Base-by-base conservation (phyloP, 2,113 vertebrate genomes). In the Microcebus murinus region DNA sequence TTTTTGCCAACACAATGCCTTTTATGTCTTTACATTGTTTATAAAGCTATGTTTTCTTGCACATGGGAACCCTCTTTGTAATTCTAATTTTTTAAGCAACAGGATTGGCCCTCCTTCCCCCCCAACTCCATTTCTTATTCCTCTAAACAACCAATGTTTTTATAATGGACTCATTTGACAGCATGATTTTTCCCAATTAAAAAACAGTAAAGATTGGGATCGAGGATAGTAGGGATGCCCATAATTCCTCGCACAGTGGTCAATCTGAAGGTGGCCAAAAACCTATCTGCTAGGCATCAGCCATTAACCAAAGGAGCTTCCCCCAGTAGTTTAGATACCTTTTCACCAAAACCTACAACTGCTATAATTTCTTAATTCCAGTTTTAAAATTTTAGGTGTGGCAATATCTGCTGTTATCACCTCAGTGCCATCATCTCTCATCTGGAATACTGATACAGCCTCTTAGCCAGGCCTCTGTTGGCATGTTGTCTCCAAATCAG, bases 1-100 rank as follows among this genome's bases (percentile, higher is more conserved):
- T 98, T 98, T 98, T 98, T 97, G 98, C 95, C 97, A 98, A 97
- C 97, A 99, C 98, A 99, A 98, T 98, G 92, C 93, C 98, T 98
- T 98, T 98, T 98, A 97, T 98, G 98, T 98, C 98, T 98, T 98
- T 97, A 97, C 97, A 98, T 95, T 99, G 98, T 98, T 98, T 96
- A 97, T 97, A 96, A 97, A 0, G 76, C 97, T 95, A 77, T 98
- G 97, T 98, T 98, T 98, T 96, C 96, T 90, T 88, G 97, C 98
- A 61, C 95, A 91, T 29, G 97, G 98, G 98, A 97, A 96, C 95
- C 7, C 65, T 94, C 97, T 97, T 96, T 76, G 83, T 96, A 97
- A 97, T 98, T 98, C 97, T 95, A 87, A 96, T 98, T 98, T 98
- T 98, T 98, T 98, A 98, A 98, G 98, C 97, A 98, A 98, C 96